A percentile compares a stretch with the other conserved stretches of the same genome.
Evolutionary conservation across 2,888 invertebrate species (phyloP).

Genomic region (Mesochorus sp.): DNA sequence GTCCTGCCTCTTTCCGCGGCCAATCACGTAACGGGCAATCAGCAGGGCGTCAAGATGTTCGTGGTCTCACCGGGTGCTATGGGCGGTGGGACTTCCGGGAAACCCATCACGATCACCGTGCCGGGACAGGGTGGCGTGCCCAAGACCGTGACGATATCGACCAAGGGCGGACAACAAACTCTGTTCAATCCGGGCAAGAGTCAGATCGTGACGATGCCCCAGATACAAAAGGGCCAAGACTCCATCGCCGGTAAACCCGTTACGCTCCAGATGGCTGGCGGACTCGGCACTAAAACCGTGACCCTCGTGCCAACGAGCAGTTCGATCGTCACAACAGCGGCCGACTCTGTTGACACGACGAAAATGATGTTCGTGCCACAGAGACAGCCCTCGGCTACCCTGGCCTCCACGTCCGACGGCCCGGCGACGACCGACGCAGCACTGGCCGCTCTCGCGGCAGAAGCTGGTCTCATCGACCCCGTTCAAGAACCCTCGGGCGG

Average conservation of each 20-base stretch:
- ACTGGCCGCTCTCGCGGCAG: constrained; percentile 85
- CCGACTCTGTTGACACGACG: constrained; percentile 75
- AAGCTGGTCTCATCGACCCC: constrained; percentile 85
- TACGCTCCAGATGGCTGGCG: constrained; percentile 87
- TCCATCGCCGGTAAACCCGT: constrained; percentile 89
- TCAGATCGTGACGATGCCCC: constrained; percentile 79
- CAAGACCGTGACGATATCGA: constrained; percentile 85
- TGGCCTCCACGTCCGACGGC: constrained; percentile 84
- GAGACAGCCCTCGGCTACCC: constrained; percentile 84
- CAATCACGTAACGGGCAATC: constrained; percentile 83
- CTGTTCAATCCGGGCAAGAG: constrained; percentile 78
- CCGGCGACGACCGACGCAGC: constrained; percentile 86
- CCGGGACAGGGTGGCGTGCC: constrained; percentile 84
- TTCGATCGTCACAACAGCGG: constrained; percentile 76
- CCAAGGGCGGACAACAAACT: constrained; percentile 82
- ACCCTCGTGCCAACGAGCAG: constrained; percentile 84
- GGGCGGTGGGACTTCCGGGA: constrained; percentile 84
- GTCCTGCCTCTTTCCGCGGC: constrained; percentile 80
- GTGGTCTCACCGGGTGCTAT: constrained; percentile 84
- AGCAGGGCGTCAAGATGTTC: constrained; percentile 84
- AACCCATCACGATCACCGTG: constrained; percentile 88
- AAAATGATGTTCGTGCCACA: constrained; percentile 81
- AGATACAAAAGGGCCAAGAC: constrained; percentile 82
- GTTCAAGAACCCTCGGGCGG: constrained; percentile 79
- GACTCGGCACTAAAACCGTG: constrained; percentile 85